These are phyloP conservation scores for Orthosia cruda DNA, from an alignment of 2,888 invertebrate species.

Conservation along the genomic window DNA sequence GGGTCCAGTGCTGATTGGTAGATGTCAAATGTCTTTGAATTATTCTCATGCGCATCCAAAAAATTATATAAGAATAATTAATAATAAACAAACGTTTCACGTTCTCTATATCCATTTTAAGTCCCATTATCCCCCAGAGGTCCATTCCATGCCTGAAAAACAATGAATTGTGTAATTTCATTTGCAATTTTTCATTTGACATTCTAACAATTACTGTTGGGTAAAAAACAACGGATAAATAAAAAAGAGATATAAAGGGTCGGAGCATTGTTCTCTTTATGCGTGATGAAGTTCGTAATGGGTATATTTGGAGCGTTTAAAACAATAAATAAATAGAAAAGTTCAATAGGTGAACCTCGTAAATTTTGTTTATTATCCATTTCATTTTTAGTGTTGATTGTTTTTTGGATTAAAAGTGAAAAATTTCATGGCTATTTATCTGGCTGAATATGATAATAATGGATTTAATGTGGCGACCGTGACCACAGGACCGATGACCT, in stretches of 20 bases:
- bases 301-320: slow-evolving; percentile 59
- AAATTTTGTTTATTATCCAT: slow-evolving; percentile 33
- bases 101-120: slow-evolving; percentile 73
- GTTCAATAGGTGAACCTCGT: slow-evolving; percentile 27
- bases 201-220: slow-evolving; percentile 76
- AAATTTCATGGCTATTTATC: neutral
- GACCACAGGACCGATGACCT: too few relatives aligned
- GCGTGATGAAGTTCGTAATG: slow-evolving; percentile 70
- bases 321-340: slow-evolving; percentile 40
- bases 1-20: too few relatives aligned
- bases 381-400: slow-evolving; percentile 24
- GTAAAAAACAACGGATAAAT: slow-evolving; percentile 71
- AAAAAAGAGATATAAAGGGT: slow-evolving; percentile 72
- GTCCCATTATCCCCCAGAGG: slow-evolving; percentile 74
- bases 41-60: neutral
- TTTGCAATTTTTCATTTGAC: slow-evolving; percentile 83
- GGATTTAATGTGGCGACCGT: too few relatives aligned
- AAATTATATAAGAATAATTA: slow-evolving; percentile 24
- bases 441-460: neutral
- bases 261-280: slow-evolving; percentile 71
- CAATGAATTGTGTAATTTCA: slow-evolving; percentile 82
- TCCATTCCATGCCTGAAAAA: slow-evolving; percentile 76
- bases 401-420: slow-evolving; percentile 6
- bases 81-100: slow-evolving; percentile 54
- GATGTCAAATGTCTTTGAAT: too few relatives aligned